Conservation (phyloP, 2,797 vertebrate species). For the Phataginus tricuspis region DNA sequence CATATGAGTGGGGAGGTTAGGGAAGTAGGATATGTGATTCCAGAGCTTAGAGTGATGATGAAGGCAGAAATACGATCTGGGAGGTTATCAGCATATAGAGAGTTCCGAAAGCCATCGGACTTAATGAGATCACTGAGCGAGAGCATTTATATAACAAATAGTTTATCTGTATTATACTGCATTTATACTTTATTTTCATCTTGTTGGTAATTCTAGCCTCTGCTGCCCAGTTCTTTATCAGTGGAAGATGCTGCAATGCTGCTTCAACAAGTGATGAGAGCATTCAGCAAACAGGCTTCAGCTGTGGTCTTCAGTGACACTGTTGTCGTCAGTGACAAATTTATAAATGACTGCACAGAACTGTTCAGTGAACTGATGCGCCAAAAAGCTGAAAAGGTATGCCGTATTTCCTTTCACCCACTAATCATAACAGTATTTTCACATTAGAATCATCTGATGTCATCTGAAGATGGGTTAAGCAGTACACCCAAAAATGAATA, state of each 20-base stretch:
- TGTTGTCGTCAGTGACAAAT: conserved; percentile 94
- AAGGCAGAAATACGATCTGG: conserved; percentile 14
- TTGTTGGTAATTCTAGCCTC: conserved; percentile 85
- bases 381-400: conserved; percentile 95
- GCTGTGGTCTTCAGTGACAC: conserved; percentile 90
- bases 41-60: background rate
- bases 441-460: background rate
- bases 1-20: background rate
- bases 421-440: background rate
- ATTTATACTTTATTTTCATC: conserved; percentile 42
- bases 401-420: background rate
- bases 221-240: conserved; percentile 95
- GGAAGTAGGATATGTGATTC: background rate
- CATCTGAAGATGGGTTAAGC: background rate
- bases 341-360: conserved; percentile 90
- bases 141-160: background rate
- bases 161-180: conserved; percentile 26
- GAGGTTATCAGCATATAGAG: background rate
- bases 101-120: background rate
- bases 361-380: conserved; percentile 94
- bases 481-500: background rate
- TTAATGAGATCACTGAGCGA: background rate
- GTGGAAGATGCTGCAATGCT: conserved; percentile 92
- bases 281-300: conserved; percentile 88
- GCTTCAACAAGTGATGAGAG: conserved; percentile 94